Evolutionary conservation across 2,797 vertebrate species (phyloP), one percentile per base, ranked within the genome.

Genomic region (Danio tinwini): DNA sequence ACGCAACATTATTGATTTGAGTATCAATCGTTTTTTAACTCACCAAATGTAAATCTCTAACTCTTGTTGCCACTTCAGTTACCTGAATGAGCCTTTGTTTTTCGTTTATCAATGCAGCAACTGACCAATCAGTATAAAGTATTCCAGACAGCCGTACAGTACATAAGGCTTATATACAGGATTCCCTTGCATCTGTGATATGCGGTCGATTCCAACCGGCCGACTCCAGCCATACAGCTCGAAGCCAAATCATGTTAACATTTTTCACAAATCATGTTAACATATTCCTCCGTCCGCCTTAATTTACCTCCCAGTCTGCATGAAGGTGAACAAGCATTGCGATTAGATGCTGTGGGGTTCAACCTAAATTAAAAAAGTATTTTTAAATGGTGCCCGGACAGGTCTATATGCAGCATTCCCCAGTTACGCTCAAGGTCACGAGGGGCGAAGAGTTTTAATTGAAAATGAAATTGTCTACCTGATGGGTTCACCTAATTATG

Each of bases 401-500:
- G 81, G 85, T 87, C 84, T 87, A 79, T 77, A 81, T 84, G 86
- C 84, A 87, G 83, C 85, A 79, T 84, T 84, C 81, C 82, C 61
- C 74, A 83, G 85, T 85, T 81, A 81, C 85, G 81, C 86, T 86
- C 88, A 93, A 93, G 92, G 93, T 94, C 92, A 90, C 62, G 1
- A 68, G 55, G 74, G 90, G 88, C 86, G 87, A 92, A 74, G 12
- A 80, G 77, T 88, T 93, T 93, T 93, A 92, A 94, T 94, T 94
- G 91, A 93, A 93, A 93, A 88, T 85, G 88, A 93, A 93, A 92
- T 89, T 89, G 91, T 91, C 92, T 91, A 91, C 90, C 92, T 90
- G 92, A 93, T 91, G 91, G 89, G 89, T 91, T 91, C 88, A 90
- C 92, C 93, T 93, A 94, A 95, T 95, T 93, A 94, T 92, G 86